Conservation (phyloP, 2,113 vertebrate species). For the Thamnaconus septentrionalis region DNA sequence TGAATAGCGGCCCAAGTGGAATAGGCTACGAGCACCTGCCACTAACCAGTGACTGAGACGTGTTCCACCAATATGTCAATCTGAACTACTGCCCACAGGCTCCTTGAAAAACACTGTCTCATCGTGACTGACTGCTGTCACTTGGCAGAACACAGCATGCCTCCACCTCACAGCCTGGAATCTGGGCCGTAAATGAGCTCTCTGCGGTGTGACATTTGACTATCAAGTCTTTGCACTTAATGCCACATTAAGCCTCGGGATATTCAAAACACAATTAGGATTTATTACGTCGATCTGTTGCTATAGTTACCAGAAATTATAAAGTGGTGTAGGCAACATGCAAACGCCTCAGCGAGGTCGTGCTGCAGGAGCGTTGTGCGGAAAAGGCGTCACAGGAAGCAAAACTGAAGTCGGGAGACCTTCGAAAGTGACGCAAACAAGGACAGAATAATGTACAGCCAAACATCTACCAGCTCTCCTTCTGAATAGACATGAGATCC, state of each 20-base stretch:
- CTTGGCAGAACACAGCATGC: slow-evolving; percentile 43
- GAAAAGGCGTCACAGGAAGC: too few relatives aligned
- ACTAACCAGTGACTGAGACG: too few relatives aligned
- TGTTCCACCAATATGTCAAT: slow-evolving; percentile 3
- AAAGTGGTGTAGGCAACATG: background rate
- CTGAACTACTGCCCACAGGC: background rate
- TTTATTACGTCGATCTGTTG: slow-evolving; percentile 22
- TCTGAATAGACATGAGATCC: background rate
- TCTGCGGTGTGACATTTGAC: slow-evolving; percentile 9
- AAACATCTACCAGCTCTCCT: background rate
- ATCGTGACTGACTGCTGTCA: slow-evolving; percentile 35
- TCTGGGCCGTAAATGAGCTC: slow-evolving; percentile 19
- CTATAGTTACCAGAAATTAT: slow-evolving; percentile 29
- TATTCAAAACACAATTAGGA: slow-evolving; percentile 12
- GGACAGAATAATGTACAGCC: background rate
- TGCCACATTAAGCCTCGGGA: slow-evolving; percentile 11
- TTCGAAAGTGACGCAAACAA: background rate
- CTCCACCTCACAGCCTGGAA: slow-evolving; percentile 44
- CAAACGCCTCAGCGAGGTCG: background rate
- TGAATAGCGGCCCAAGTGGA: background rate
- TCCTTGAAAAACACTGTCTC: slow-evolving; percentile 10
- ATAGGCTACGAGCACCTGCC: background rate
- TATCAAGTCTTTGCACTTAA: slow-evolving; percentile 18
- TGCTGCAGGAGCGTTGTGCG: too few relatives aligned
- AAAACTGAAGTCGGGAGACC: background rate